Percentiles rank a stretch among this genome's conserved stretches.
Conservation (phyloP, 2,888 invertebrate species). For the Epistrophe eligans region DNA sequence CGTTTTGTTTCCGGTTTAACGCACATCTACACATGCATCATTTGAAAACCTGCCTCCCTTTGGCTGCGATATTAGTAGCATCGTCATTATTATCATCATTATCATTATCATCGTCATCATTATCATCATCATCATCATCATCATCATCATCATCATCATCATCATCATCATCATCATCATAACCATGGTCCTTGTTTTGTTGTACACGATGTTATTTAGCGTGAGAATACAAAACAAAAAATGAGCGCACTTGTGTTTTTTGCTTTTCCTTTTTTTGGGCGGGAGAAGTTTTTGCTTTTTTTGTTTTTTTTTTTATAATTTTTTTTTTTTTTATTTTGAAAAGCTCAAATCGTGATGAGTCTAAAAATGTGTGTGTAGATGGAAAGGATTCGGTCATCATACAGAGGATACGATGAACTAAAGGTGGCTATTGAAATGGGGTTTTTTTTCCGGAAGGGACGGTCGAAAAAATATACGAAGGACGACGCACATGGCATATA, state of each 20-base stretch:
- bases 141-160: slow-evolving; percentile 29
- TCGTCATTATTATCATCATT: slow-evolving; percentile 41
- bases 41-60: slow-evolving; percentile 17
- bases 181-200: slow-evolving; percentile 65
- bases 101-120: slow-evolving; percentile 51
- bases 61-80: slow-evolving; percentile 54
- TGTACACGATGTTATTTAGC: slow-evolving; percentile 73
- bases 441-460: slow-evolving; percentile 66
- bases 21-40: slow-evolving; percentile 54
- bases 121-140: slow-evolving; percentile 43
- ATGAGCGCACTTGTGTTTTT: slow-evolving; percentile 46
- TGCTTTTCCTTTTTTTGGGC: slow-evolving; percentile 69
- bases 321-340: slow-evolving; percentile 64
- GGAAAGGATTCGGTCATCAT: slow-evolving; percentile 72
- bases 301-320: slow-evolving; percentile 59
- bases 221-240: slow-evolving; percentile 72
- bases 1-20: slow-evolving; percentile 65
- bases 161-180: slow-evolving; percentile 42
- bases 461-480: slow-evolving; percentile 70
- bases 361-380: slow-evolving; percentile 72
- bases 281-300: slow-evolving; percentile 64
- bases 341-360: slow-evolving; percentile 75
- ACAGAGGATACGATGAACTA: slow-evolving; percentile 30
- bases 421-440: slow-evolving; percentile 56
- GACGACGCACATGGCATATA: slow-evolving; percentile 74